Evolutionary conservation across 2,113 vertebrate genomes (phyloP), one percentile per base, ranked within the genome.

Genomic region (Haemorhous mexicanus): DNA sequence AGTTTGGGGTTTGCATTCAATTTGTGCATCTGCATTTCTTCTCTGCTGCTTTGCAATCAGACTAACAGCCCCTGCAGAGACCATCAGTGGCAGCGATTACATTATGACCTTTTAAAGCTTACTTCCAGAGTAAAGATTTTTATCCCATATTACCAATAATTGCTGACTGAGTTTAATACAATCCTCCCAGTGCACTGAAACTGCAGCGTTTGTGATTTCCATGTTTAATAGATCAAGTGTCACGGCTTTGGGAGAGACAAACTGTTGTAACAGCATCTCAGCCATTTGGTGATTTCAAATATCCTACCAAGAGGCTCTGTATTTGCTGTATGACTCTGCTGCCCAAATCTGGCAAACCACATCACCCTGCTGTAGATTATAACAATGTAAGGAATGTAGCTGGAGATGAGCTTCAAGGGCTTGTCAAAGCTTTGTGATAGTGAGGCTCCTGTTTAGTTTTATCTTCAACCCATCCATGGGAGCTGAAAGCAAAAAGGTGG

Each of bases 131-230:
- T 98, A 98, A 98, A 98, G 98, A 99, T 98, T 99, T 98, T 98
- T 98, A 97, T 98, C 98, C 98, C 95, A 67, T 96, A 89, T 99
- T 99, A 98, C 98, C 98, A 81, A 98, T 99, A 98, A 99, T 98
- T 99, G 98, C 98, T 98, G 97, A 98, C 87, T 93, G 96, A 96
- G 97, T 97, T 97, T 97, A 99, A 99, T 98, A 97, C 95, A 98
- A 99, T 99, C 98, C 98, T 98, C 98, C 98, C 98, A 87, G 95
- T 92, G 97, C 97, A 87, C 84, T 92, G 92, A 95, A 97, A 94
- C 90, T 97, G 98, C 97, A 96, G 87, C 70, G 79, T 95, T 96
- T 98, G 94, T 95, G 96, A 93, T 96, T 93, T 96, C 93, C 68
- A 18, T 93, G 77, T 96, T 97, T 94, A 91, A 95, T 84, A 91